Conservation (phyloP, 2,888 invertebrate species). For the Rutpela maculata region DNA sequence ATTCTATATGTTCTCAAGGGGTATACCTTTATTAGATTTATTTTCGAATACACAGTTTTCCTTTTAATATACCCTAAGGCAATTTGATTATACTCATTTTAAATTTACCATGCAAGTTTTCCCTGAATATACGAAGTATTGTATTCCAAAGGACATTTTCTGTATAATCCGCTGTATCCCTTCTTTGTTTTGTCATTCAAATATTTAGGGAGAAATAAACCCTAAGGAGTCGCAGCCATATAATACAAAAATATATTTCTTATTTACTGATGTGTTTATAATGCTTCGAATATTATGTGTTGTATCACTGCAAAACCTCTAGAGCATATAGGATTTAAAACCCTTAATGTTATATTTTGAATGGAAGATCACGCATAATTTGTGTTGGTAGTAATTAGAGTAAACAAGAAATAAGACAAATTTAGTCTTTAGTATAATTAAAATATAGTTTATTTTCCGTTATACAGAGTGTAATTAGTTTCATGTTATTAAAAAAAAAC, state of each 20-base stretch:
- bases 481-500: too few relatives aligned
- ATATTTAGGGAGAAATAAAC: slow-evolving; percentile 13
- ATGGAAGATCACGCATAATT: too few relatives aligned
- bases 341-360: too few relatives aligned
- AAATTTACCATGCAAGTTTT: slow-evolving; percentile 24
- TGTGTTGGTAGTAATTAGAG: too few relatives aligned
- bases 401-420: too few relatives aligned
- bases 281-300: background rate
- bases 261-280: background rate
- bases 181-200: slow-evolving; percentile 19
- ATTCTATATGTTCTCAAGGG: slow-evolving; percentile 9
- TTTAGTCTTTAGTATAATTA: too few relatives aligned
- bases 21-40: slow-evolving; percentile 9
- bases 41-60: slow-evolving; percentile 21
- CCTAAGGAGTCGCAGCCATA: background rate
- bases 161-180: background rate
- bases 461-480: too few relatives aligned
- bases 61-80: slow-evolving; percentile 19
- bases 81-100: slow-evolving; percentile 14
- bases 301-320: background rate
- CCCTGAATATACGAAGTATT: slow-evolving; percentile 7
- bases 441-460: too few relatives aligned
- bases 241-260: background rate
- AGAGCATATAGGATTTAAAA: too few relatives aligned
- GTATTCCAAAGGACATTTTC: slow-evolving; percentile 24